Percentiles rank a stretch among this genome's conserved stretches.
Evolutionary conservation across 2,888 invertebrate species (phyloP).

Genomic region (Parapristionchus giblindavisi): DNA sequence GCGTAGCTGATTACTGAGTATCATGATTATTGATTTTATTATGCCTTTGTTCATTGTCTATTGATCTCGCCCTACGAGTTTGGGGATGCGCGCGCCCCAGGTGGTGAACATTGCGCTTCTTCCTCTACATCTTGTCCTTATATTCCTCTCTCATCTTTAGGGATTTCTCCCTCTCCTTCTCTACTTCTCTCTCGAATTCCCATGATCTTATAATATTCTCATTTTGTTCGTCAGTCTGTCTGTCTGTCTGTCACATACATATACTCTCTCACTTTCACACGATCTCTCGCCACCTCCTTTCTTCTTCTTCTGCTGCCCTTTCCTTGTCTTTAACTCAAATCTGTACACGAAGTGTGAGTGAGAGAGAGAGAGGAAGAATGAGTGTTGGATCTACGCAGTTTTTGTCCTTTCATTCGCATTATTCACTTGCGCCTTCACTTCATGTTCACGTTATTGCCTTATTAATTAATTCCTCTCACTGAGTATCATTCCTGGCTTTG

Average conservation of each 20-base stretch:
- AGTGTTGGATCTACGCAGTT: too few relatives aligned
- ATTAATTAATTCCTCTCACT: too few relatives aligned
- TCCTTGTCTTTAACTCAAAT: slow-evolving; percentile 11
- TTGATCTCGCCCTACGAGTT: background rate
- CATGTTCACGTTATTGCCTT: background rate
- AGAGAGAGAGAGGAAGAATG: too few relatives aligned
- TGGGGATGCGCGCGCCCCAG: too few relatives aligned
- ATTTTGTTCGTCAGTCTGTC: slow-evolving; percentile 25
- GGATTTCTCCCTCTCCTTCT: background rate
- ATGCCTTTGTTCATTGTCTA: background rate
- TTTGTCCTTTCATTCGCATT: slow-evolving; percentile 2
- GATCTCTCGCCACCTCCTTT: background rate
- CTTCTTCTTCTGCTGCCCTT: slow-evolving; percentile 1
- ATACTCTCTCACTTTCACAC: background rate
- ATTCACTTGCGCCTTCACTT: background rate
- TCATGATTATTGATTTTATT: too few relatives aligned
- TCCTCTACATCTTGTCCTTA: background rate
- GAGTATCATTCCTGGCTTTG: background rate
- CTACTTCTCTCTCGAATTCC: background rate
- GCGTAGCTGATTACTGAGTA: background rate
- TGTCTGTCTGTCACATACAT: slow-evolving; percentile 16
- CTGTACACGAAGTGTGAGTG: too few relatives aligned
- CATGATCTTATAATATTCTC: slow-evolving; percentile 2
- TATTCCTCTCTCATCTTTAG: slow-evolving; percentile 4
- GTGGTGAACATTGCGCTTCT: background rate